Evolutionary conservation across 2,888 invertebrate species (phyloP).

Genomic region (Habrosyne pyritoides): DNA sequence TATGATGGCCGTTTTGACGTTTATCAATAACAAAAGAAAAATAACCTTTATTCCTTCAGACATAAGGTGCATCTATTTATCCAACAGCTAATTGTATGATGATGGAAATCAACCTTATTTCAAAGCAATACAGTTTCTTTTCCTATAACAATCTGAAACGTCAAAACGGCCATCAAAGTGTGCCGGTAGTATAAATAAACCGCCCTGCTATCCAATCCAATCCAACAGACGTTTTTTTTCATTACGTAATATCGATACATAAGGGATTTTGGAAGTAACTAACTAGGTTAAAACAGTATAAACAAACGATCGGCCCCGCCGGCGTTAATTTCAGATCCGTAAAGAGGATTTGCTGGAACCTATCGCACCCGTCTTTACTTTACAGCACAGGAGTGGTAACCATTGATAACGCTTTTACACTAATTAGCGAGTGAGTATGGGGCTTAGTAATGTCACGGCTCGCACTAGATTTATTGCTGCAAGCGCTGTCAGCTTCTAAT

Average conservation of each 20-base stretch:
- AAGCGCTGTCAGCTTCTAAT: slow-evolving; percentile 54
- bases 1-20: no score
- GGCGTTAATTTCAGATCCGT: slow-evolving; percentile 28
- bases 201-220: background rate
- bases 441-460: slow-evolving; percentile 65
- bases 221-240: background rate
- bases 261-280: background rate
- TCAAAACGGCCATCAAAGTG: no score
- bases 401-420: slow-evolving; percentile 67
- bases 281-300: slow-evolving; percentile 1
- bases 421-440: slow-evolving; percentile 69
- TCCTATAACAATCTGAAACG: no score
- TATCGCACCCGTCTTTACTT: slow-evolving; percentile 18
- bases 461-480: slow-evolving; percentile 65
- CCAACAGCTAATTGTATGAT: no score
- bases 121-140: no score
- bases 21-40: no score
- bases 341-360: slow-evolving; percentile 23
- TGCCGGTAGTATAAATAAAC: no score
- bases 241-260: background rate
- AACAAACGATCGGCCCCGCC: slow-evolving; percentile 13
- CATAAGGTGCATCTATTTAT: no score
- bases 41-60: no score
- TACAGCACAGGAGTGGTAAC: slow-evolving; percentile 36
- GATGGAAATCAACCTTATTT: no score